phyloP scores from a whole-genome alignment of 2,113 vertebrate genomes.

The Lagopus leucura region DNA sequence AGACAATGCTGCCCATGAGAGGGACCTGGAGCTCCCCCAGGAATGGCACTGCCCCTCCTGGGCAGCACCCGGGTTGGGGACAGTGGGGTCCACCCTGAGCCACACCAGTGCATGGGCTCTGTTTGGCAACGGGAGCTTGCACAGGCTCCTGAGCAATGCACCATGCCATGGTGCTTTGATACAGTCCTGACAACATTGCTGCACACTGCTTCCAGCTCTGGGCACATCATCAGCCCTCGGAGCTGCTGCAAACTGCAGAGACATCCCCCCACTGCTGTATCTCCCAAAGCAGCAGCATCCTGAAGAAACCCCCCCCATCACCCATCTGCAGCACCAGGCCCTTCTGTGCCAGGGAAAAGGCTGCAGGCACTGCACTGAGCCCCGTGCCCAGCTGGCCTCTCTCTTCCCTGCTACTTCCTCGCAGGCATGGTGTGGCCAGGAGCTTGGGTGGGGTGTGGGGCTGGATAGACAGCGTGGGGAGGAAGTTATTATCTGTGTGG shows the following conservation, averaged over 20 bases:
- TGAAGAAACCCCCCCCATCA: not conserved
- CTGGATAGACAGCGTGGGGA: conserved; percentile 40
- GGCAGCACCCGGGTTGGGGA: not conserved
- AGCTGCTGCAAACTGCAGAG: not conserved
- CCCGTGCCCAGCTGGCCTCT: not conserved
- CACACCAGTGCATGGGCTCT: not conserved
- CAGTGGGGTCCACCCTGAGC: not conserved
- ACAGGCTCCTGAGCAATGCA: not conserved
- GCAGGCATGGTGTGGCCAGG: not conserved
- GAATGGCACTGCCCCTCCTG: not conserved
- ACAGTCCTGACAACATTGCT: accelerated
- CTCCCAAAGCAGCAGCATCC: not conserved
- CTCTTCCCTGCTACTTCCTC: not conserved
- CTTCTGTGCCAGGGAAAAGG: not conserved
- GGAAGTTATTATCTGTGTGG: conserved; percentile 26
- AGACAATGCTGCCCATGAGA: not conserved
- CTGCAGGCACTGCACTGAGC: not conserved
- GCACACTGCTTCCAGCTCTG: not conserved
- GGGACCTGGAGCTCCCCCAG: not conserved
- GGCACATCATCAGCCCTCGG: not conserved
- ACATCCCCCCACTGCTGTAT: not conserved
- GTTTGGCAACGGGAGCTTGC: not conserved
- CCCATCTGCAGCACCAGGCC: not conserved
- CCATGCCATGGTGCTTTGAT: not conserved
- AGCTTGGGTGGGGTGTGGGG: conserved; percentile 15